Conservation (phyloP, 2,113 vertebrate species). For the Rhinopomastus cyanomelas region DNA sequence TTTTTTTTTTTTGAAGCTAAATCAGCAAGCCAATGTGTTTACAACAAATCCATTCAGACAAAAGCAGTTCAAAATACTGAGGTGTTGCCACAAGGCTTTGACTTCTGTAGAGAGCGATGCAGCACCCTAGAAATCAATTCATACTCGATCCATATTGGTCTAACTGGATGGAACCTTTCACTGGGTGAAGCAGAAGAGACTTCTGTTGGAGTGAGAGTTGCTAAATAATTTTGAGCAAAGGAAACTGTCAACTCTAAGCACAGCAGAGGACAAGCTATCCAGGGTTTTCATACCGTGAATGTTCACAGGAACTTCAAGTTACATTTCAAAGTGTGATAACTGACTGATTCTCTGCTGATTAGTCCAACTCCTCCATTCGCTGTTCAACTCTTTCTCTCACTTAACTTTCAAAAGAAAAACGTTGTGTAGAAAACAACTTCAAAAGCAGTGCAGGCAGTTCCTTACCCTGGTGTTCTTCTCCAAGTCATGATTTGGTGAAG, state of each 20-base stretch:
- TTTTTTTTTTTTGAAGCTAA: not conserved
- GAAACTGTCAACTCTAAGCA: not conserved
- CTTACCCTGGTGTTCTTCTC: constrained; percentile 85
- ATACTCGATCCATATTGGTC: not conserved
- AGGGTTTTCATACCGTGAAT: not conserved
- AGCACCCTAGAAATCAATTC: not conserved
- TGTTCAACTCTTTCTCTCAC: not conserved
- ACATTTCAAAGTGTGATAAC: not conserved
- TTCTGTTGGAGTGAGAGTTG: not conserved
- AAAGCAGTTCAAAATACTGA: not conserved
- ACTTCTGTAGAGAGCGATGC: not conserved
- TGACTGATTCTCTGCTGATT: not conserved
- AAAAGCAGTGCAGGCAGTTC: not conserved
- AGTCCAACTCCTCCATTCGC: not conserved
- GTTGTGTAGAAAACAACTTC: not conserved
- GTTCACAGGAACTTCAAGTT: not conserved
- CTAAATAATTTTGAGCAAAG: not conserved
- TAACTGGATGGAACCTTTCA: not conserved
- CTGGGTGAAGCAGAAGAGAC: not conserved
- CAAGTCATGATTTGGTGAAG: constrained; percentile 68
- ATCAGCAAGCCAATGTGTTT: not conserved
- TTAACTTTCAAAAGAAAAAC: not conserved
- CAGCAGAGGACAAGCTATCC: not conserved
- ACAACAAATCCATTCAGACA: not conserved
- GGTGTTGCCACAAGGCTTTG: not conserved